Evolutionary conservation across 1,140 invertebrate genomes (phyloP).

Genomic region (Galleria mellonella): DNA sequence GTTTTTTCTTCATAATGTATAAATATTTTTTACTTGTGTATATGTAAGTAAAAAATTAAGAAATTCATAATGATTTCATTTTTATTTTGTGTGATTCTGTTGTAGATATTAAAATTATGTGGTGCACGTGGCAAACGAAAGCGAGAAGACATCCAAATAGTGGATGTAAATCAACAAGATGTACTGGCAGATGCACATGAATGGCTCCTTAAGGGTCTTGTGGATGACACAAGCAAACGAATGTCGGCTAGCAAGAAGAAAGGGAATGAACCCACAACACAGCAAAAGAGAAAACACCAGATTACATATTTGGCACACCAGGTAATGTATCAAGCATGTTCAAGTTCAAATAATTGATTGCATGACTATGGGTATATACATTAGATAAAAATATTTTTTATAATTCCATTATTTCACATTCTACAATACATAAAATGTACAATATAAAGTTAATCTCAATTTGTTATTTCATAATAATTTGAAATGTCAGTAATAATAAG

Average conservation of each 20-base stretch:
- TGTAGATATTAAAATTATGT: conserved; percentile 64
- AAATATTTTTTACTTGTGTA: no score
- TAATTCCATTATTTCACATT: no score
- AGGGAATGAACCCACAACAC: conserved; percentile 79
- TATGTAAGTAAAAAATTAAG: no score
- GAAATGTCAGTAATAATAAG: no score
- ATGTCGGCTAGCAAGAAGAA: conserved; percentile 70
- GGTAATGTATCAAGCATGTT: no score
- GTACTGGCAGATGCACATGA: conserved; percentile 86
- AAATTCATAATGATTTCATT: no score
- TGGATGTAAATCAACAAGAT: conserved; percentile 90
- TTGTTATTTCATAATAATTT: no score
- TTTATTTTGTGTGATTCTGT: background rate
- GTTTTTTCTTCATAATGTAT: no score
- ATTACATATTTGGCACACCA: conserved; percentile 96
- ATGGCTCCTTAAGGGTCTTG: conserved; percentile 87
- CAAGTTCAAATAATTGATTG: conserved; percentile 1
- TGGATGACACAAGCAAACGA: conserved; percentile 80
- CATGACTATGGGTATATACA: no score
- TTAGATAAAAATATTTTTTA: no score
- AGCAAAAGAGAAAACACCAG: conserved; percentile 92
- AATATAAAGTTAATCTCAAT: no score
- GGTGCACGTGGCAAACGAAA: conserved; percentile 65
- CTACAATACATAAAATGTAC: no score
- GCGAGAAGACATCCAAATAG: conserved; percentile 77